phyloP scores from a whole-genome alignment of 2,888 invertebrate species.

The Rotaria sp. region DNA sequence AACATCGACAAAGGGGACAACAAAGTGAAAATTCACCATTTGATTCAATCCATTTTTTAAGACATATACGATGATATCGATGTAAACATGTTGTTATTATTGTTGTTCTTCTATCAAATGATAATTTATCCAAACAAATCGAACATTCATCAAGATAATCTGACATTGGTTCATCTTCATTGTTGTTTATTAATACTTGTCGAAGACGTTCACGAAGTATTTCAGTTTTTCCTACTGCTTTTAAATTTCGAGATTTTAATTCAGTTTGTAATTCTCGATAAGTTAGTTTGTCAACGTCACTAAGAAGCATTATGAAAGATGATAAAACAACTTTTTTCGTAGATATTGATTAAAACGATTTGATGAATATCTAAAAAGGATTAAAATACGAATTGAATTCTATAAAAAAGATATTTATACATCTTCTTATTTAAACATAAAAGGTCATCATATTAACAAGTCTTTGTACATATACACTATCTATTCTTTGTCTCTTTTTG shows the following conservation, averaged over 20 bases:
- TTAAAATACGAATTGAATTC: too few relatives aligned
- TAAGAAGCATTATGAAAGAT: not conserved
- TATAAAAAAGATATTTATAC: too few relatives aligned
- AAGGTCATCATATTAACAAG: not conserved
- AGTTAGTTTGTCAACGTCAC: not conserved
- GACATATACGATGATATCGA: not conserved
- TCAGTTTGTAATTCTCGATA: not conserved
- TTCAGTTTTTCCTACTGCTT: not conserved
- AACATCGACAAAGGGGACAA: not conserved
- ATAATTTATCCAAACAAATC: not conserved
- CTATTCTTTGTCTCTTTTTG: not conserved
- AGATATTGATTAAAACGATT: not conserved
- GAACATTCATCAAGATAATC: slow-evolving; percentile 13
- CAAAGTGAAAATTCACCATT: not conserved
- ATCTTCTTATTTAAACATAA: not conserved
- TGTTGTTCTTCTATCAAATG: not conserved
- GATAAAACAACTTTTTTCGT: not conserved
- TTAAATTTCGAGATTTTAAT: not conserved
- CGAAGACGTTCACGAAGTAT: not conserved
- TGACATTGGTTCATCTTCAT: not conserved
- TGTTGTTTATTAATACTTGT: not conserved
- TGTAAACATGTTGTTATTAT: not conserved
- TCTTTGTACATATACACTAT: not conserved
- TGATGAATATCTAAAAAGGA: too few relatives aligned
- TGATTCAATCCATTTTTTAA: slow-evolving; percentile 2